Conservation (phyloP, 2,113 vertebrate genomes). For the Hippocampus abdominalis region DNA sequence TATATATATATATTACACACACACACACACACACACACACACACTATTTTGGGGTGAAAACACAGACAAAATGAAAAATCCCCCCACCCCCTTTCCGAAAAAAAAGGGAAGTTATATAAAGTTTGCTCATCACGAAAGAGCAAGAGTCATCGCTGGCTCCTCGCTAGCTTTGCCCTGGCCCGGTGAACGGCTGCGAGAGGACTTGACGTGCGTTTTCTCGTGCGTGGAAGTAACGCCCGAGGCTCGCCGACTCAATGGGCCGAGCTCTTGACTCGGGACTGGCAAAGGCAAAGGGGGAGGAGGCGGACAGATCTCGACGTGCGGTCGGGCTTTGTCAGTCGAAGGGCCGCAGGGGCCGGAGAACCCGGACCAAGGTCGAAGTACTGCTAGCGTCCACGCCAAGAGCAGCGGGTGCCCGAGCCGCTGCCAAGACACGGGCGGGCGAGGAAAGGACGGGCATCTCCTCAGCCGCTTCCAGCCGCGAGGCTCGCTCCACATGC, state of each 20-base stretch:
- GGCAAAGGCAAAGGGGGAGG: not conserved
- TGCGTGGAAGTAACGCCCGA: constrained; percentile 86
- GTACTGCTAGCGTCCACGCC: constrained; percentile 57
- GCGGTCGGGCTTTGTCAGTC: constrained; percentile 8
- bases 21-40: no score
- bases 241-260: constrained; percentile 75
- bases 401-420: constrained; percentile 73
- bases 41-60: not conserved
- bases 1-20: no score
- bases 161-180: constrained; percentile 72
- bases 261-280: constrained; percentile 17
- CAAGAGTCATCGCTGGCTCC: constrained; percentile 68
- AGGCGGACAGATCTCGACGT: not conserved
- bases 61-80: not conserved
- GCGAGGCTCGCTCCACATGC: not conserved
- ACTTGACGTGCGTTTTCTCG: constrained; percentile 89
- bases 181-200: constrained; percentile 67
- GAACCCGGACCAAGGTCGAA: constrained; percentile 78
- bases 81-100: no score
- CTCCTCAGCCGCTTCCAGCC: not conserved
- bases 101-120: not conserved
- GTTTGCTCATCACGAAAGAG: constrained; percentile 45
- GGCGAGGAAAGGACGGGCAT: constrained; percentile 5
- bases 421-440: constrained; percentile 57
- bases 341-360: constrained; percentile 31